Evolutionary conservation across 2,888 invertebrate genomes (phyloP).

Genomic region (Parnassius mnemosyne): DNA sequence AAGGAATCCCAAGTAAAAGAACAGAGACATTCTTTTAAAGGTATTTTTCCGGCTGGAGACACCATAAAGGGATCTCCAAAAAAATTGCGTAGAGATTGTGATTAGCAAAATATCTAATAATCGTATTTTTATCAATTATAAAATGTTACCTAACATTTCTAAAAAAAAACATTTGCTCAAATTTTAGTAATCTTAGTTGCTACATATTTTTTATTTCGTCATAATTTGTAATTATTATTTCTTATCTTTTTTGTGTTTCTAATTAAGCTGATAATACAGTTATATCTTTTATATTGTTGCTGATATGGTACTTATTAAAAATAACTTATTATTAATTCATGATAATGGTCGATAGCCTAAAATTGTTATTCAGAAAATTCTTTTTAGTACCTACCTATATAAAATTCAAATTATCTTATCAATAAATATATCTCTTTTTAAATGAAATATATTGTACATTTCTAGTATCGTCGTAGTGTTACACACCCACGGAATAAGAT

Average conservation of each 20-base stretch:
- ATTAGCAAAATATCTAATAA: constrained; percentile 21
- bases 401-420: too few relatives aligned
- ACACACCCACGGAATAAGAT: too few relatives aligned
- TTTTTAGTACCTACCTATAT: too few relatives aligned
- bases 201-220: neutral
- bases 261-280: neutral
- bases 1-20: constrained; percentile 67
- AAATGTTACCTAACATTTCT: constrained; percentile 5
- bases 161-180: constrained; percentile 17
- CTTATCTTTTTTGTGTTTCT: neutral
- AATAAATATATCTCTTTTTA: too few relatives aligned
- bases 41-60: constrained; percentile 54
- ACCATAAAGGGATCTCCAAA: constrained; percentile 45
- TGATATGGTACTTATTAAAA: too few relatives aligned
- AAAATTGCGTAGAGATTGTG: constrained; percentile 45
- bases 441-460: too few relatives aligned
- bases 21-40: constrained; percentile 50
- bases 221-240: neutral
- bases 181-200: neutral
- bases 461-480: too few relatives aligned
- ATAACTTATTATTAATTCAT: neutral
- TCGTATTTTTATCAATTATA: neutral
- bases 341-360: neutral
- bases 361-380: neutral
- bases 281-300: constrained; percentile 1